Evolutionary conservation across 2,888 invertebrate species (phyloP), one percentile per base, ranked within the genome.

Genomic region (Acronicta psi): DNA sequence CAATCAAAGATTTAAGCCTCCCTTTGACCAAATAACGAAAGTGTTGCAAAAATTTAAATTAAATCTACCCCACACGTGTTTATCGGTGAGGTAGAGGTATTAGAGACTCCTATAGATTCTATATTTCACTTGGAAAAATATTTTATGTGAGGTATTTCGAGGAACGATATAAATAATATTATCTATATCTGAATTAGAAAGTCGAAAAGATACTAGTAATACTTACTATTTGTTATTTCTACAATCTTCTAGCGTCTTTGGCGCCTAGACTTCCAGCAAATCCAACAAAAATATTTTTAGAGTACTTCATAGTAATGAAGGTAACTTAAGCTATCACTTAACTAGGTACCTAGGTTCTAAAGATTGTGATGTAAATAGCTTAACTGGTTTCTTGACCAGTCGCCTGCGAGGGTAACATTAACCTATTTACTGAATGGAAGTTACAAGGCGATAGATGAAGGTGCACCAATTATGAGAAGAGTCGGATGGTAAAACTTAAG

Each of bases 1-100:
- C 87, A 82, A 88, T 88, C 88, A 87, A 80, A 83, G 80, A 83
- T 82, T 85, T 81, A 80, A 82, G 78, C 79, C 79, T 77, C 82
- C 86, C 83, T 79, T 79, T 73, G 73, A 73, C 75, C 76, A 75
- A 78, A 77, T 75, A 75, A 64, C 74, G 73, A 76, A 79, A 78
- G 70, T 79, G 78, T 80, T 81, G 81, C 80, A 84, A 77, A 77
- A 77, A 86, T 86, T 87, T 81, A 83, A 89, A 88, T 87, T 82
- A 83, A 82, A 79, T 82, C 81, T 75, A 64, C 62, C 73, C 73
- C 77, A 80, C 63, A 85, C 89, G 89, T 89, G 89, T 81, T 83
- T 83, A 84, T 84, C 82, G 74, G 59, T 34, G 55, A 77, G 71
- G 74, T 69, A 58, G 60, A 59, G 73, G 88, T 68, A 89, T 89